Evolutionary conservation across 2,797 vertebrate genomes (phyloP).

Genomic region (Ibycter americanus): DNA sequence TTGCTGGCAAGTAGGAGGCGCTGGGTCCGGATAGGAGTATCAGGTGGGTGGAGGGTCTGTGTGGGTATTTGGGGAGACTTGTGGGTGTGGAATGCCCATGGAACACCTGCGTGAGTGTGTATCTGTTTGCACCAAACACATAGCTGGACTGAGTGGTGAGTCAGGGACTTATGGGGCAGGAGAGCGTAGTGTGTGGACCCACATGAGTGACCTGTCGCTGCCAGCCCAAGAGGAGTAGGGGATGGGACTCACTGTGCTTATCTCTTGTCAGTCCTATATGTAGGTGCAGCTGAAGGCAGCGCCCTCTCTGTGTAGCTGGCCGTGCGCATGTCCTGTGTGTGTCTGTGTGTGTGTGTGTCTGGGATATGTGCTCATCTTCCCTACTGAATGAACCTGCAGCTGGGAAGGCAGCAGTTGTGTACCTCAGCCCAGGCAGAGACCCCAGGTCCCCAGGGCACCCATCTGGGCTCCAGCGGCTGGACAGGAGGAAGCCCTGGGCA

Average conservation of each 20-base stretch:
- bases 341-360: neutral
- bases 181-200: rapidly evolving
- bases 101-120: rapidly evolving
- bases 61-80: neutral
- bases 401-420: rapidly evolving
- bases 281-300: neutral
- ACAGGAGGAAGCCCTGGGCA: neutral
- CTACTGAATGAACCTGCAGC: neutral
- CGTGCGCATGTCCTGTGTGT: rapidly evolving
- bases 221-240: neutral
- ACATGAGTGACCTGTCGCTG: neutral
- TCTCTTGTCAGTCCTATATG: neutral
- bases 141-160: neutral
- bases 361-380: neutral
- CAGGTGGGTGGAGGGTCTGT: neutral
- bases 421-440: neutral
- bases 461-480: rapidly evolving
- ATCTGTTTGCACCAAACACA: neutral
- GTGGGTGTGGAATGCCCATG: neutral
- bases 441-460: rapidly evolving
- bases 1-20: rapidly evolving
- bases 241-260: neutral
- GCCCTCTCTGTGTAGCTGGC: neutral
- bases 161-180: rapidly evolving
- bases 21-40: neutral